Conservation (phyloP, 2,113 vertebrate species). For the Ailuropoda melanoleuca region DNA sequence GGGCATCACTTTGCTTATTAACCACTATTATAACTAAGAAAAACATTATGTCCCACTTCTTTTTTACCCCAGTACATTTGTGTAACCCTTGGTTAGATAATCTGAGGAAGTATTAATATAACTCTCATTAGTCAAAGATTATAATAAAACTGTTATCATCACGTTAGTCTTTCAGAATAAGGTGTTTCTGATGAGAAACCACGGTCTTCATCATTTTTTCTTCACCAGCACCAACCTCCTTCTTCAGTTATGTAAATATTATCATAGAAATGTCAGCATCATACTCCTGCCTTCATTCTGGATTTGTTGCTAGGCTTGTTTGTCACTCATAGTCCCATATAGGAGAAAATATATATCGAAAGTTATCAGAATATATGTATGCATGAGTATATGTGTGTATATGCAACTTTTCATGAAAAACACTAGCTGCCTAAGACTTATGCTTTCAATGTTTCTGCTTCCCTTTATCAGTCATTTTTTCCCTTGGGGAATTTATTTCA, state of each 20-base stretch:
- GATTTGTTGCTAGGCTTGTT: not conserved
- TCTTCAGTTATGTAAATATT: not conserved
- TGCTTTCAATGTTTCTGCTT: not conserved
- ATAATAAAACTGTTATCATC: not conserved
- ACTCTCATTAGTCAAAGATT: not conserved
- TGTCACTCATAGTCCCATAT: not conserved
- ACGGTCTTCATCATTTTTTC: not conserved
- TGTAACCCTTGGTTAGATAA: not conserved
- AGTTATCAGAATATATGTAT: not conserved
- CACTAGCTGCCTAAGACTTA: not conserved
- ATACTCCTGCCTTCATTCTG: not conserved
- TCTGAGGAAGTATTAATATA: not conserved
- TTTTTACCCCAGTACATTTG: not conserved
- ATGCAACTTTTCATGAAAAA: not conserved
- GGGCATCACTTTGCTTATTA: not conserved
- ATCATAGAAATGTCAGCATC: not conserved
- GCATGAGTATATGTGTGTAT: not conserved
- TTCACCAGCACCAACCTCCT: not conserved
- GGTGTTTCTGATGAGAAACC: not conserved
- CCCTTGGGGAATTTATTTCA: not conserved
- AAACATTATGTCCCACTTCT: not conserved
- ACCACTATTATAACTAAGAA: not conserved
- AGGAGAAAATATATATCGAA: not conserved
- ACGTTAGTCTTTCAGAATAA: not conserved
- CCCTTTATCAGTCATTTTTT: not conserved